Evolutionary conservation across 1,140 invertebrate genomes (phyloP), one percentile per base, ranked within the genome.

Genomic region (Periplaneta americana): DNA sequence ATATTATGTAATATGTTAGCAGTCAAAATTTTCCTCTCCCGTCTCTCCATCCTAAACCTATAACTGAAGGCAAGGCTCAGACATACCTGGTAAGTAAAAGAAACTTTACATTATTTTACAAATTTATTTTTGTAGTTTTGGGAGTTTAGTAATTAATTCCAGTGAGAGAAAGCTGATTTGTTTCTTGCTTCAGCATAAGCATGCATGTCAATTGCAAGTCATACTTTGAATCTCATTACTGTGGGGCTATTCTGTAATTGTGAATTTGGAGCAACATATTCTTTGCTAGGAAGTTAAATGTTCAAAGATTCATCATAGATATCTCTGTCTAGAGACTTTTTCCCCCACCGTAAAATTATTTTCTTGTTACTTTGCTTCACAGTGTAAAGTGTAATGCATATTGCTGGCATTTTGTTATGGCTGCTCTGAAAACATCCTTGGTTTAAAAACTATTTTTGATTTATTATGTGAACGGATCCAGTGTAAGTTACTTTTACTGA

Each of bases 81-180:
- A 74, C 3, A 78, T 22, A 74, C 39, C 37, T 79, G 81, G 81
- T 82, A 80, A 82, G 81, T 82, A 79, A 79, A 77, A 80, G 34
- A 31, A 28, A 75, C n/a, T 31, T 80, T 35, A 36, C 35, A 33
- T 34, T 74, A 22, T 80, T 80, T 39, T 79, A n/a, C 1, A 75
- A 39, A 77, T 34, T 75, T 80, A 33, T 74, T 36, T 39, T 75
- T 78, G 81, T 82, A 82, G 81, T 82, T 82, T 82, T 82, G 81
- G 81, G 81, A 82, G 81, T 80, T 48, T 48, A 79, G 3, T 57
- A 9, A 22, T 82, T 34, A 13, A 66, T 28, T 28, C 28, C 22
- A 66, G 22, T 48, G 6, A 28, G 48, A 66, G n/a, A 66, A 4
- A 5, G 5, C n/a, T 28, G 22, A 28, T n/a, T 66, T n/a, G 22